Conservation (phyloP, 2,113 vertebrate species). For the Lucifuga dentata region DNA sequence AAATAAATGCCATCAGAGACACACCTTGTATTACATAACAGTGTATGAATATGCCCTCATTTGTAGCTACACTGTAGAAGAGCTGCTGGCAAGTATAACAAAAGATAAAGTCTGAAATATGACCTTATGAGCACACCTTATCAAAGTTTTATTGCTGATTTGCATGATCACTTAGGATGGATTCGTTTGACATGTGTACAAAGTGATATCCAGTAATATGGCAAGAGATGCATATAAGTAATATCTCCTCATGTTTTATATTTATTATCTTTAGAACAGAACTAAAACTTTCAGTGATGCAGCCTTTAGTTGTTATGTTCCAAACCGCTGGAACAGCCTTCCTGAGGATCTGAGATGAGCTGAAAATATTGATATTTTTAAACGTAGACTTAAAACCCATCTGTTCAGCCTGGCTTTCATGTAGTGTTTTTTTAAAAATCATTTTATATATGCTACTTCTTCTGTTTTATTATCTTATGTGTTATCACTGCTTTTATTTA, state of each 20-base stretch:
- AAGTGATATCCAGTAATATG: not conserved
- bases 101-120: conserved; percentile 57
- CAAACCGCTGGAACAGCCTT: too few species aligned
- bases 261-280: too few species aligned
- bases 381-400: too few species aligned
- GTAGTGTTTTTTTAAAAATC: too few species aligned
- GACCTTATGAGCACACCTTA: conserved; percentile 41
- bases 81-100: conserved; percentile 22
- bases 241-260: not conserved
- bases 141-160: conserved; percentile 52
- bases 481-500: too few species aligned
- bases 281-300: too few species aligned
- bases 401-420: too few species aligned
- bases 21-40: conserved; percentile 63
- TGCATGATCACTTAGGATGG: conserved; percentile 46
- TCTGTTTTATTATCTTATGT: too few species aligned
- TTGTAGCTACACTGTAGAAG: conserved; percentile 29
- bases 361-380: too few species aligned
- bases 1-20: conserved; percentile 18
- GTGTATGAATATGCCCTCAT: conserved; percentile 21
- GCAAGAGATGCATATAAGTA: not conserved
- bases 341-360: too few species aligned
- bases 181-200: conserved; percentile 3
- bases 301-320: too few species aligned
- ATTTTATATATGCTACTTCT: too few species aligned